Evolutionary conservation across 1,140 invertebrate genomes (phyloP).

Genomic region (Trinorchestia longiramus): DNA sequence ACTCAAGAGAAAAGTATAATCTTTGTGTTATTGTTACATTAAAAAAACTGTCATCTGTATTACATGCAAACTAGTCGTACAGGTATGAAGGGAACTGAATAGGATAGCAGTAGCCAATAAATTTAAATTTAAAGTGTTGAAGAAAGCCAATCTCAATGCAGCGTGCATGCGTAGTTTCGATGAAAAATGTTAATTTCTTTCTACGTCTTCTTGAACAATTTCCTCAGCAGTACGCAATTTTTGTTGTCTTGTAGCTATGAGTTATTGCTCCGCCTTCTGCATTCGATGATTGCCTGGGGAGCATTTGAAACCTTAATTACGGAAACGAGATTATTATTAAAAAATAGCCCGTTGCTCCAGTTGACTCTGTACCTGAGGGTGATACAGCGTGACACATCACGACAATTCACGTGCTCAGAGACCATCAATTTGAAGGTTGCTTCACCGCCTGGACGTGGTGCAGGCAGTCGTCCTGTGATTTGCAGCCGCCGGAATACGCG

Average conservation of each 20-base stretch:
- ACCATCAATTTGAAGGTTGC: conserved; percentile 8
- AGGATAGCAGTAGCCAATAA: not conserved
- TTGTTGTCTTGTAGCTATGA: not conserved
- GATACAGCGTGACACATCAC: conserved; percentile 31
- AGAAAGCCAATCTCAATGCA: not conserved
- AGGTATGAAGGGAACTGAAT: not conserved
- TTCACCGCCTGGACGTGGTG: not conserved
- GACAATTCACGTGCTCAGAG: not conserved
- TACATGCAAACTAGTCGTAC: no score
- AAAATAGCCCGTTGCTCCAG: not conserved
- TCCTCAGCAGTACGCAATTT: not conserved
- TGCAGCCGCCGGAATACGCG: not conserved
- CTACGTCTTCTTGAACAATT: not conserved
- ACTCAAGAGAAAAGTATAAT: no score
- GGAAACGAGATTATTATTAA: not conserved
- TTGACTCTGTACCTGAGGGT: not conserved
- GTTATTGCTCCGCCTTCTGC: not conserved
- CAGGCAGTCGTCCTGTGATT: not conserved
- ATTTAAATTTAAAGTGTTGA: not conserved
- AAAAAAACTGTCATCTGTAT: no score
- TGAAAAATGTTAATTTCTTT: not conserved
- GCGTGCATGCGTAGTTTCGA: not conserved
- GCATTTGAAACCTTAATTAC: not conserved
- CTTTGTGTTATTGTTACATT: no score
- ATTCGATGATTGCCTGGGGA: not conserved